Conservation (phyloP, 2,888 invertebrate species). For the Athripsodes cinereus region DNA sequence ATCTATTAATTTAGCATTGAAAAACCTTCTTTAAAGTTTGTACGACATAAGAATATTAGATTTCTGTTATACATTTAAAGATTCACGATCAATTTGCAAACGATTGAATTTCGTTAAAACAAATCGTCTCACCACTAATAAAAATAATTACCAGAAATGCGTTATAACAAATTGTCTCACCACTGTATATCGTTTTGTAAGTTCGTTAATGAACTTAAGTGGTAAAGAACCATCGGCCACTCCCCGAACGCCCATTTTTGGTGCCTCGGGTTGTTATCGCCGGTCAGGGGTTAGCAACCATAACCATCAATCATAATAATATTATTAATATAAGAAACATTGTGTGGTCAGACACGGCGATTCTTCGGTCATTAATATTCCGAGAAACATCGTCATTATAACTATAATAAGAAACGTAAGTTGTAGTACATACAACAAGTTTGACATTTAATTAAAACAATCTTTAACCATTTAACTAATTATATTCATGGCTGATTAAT, state of each 20-base stretch:
- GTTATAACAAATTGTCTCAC: too few species aligned
- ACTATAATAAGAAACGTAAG: too few species aligned
- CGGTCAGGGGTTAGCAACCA: constrained; percentile 28
- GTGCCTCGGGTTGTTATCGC: constrained; percentile 19
- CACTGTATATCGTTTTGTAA: too few species aligned
- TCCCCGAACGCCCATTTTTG: constrained; percentile 7
- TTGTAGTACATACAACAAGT: not conserved
- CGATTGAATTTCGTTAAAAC: too few species aligned
- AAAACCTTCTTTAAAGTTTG: too few species aligned
- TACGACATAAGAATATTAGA: too few species aligned
- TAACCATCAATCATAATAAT: constrained; percentile 7
- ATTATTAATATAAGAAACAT: too few species aligned
- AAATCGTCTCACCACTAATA: too few species aligned
- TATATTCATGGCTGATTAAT: not conserved
- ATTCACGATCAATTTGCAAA: too few species aligned
- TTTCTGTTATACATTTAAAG: too few species aligned
- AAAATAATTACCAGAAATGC: too few species aligned
- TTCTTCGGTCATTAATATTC: not conserved
- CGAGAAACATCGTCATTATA: not conserved
- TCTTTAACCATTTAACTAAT: not conserved
- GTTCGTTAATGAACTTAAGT: constrained; percentile 12
- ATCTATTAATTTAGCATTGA: too few species aligned
- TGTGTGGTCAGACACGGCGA: not conserved
- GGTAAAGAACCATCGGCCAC: constrained; percentile 30
- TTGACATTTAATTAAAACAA: constrained; percentile 7